Percentiles rank a stretch among this genome's conserved stretches.
Conservation (phyloP, 2,888 invertebrate genomes). For the Eristalis pertinax region DNA sequence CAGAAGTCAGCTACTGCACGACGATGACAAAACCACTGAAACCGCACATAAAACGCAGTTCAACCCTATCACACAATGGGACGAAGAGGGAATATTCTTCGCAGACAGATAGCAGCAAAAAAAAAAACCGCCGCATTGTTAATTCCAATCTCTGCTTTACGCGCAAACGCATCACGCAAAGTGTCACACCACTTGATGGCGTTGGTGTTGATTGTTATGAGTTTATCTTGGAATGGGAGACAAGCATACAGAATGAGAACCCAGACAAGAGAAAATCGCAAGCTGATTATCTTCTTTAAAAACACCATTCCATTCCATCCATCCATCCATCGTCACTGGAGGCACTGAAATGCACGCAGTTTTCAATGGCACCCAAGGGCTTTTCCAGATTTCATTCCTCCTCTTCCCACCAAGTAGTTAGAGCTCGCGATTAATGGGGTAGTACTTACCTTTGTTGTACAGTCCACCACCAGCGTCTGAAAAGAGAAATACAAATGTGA, state of each 20-base stretch:
- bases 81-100: constrained; percentile 43
- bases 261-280: constrained; percentile 1
- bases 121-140: constrained; percentile 22
- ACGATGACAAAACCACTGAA: constrained; percentile 51
- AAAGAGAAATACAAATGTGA: constrained; percentile 13
- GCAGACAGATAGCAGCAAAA: constrained; percentile 17
- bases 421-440: background rate
- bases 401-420: background rate
- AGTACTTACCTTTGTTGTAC: constrained; percentile 51
- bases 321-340: background rate
- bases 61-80: constrained; percentile 39
- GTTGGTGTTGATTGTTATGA: constrained; percentile 31
- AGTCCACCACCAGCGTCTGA: constrained; percentile 18
- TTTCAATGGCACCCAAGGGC: background rate
- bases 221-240: background rate
- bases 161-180: constrained; percentile 32
- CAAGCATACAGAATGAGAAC: background rate
- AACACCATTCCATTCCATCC: background rate
- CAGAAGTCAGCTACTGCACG: constrained; percentile 52
- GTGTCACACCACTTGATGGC: constrained; percentile 32
- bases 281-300: constrained; percentile 3
- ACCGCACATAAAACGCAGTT: constrained; percentile 44
- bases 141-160: constrained; percentile 49
- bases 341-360: background rate
- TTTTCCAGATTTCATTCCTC: background rate